Percentiles rank a stretch among this genome's conserved stretches.
These are phyloP conservation scores for Equus quagga DNA, from an alignment of 2,113 vertebrate genomes.

Conservation along the genomic window DNA sequence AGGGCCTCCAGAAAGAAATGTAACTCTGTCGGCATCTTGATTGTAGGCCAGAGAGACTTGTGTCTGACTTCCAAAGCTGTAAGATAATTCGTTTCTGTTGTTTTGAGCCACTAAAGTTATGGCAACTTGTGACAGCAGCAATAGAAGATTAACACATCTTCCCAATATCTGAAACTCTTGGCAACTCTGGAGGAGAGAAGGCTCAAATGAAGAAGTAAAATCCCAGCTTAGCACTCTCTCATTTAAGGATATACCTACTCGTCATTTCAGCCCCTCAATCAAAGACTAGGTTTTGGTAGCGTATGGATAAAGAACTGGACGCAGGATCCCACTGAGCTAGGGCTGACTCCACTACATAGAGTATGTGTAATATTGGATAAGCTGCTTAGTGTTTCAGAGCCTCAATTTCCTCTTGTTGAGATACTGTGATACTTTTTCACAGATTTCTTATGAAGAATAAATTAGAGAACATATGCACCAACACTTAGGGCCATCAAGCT, in stretches of 20 bases:
- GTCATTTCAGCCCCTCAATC: background rate
- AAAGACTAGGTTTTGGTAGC: background rate
- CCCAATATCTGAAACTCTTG: background rate
- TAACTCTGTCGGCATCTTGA: background rate
- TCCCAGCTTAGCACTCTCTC: background rate
- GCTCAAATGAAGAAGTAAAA: background rate
- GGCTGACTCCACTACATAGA: background rate
- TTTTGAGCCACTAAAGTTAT: background rate
- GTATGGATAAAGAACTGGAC: background rate
- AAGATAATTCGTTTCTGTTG: background rate
- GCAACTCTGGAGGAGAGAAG: background rate
- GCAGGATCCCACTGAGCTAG: background rate
- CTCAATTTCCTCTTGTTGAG: background rate
- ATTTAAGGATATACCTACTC: background rate
- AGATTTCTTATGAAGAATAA: conserved; percentile 17
- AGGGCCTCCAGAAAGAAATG: background rate
- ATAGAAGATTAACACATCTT: background rate
- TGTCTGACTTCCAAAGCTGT: background rate
- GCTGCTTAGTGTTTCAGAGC: background rate
- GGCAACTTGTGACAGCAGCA: background rate
- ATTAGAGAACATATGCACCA: background rate
- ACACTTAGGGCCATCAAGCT: background rate
- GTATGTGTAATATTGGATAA: background rate
- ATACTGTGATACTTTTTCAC: background rate
- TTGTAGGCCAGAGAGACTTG: background rate